Base-by-base conservation (phyloP, 1,140 invertebrate genomes). In the Brachionus koreanus region DNA sequence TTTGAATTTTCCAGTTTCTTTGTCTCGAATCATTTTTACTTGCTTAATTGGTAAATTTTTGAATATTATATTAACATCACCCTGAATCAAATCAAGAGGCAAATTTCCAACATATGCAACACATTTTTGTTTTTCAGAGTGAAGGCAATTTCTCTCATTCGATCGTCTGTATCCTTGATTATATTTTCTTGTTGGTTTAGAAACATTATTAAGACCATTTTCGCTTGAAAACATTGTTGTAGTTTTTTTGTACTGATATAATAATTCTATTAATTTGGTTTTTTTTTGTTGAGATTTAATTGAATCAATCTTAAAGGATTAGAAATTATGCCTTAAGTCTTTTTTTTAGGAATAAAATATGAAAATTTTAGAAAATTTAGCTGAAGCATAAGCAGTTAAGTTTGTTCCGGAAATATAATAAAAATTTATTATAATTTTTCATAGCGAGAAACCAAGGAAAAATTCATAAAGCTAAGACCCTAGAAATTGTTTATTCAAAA, bases 1-100 rank as follows among this genome's bases (percentile, higher is more conserved):
- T 42, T 67, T 63, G n/a, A 81, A 81, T 13, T 63, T n/a, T 10
- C 33, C 43, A 12, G 76, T 81, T 25, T 81, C 49, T 29, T 33
- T 81, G 42, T 81, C 76, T 23, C 76, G 76, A 49, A 81, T 43
- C 76, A 81, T 81, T 33, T 43, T 39, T 61, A 61, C 63, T 43
- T 67, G 37, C 23, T n/a, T 46, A 12, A 74, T 29, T 43, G 39
- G 69, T 25, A 74, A 46, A 74, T 74, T 74, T 74, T 74, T 74
- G 19, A 74, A 74, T 23, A 74, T 74, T 10, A 74, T 74, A 29
- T 74, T 39, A n/a, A 74, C 43, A 33, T 74, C 69, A 25, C 69
- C 39, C 16, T 74, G 69, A 6, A 74, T 74, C 25, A 74, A 12
- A 74, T 74, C 69, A 25, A 46, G 19, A 16, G 69, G 69, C 43